Conservation (phyloP, 2,113 vertebrate species). For the Chinchilla lanigera region DNA sequence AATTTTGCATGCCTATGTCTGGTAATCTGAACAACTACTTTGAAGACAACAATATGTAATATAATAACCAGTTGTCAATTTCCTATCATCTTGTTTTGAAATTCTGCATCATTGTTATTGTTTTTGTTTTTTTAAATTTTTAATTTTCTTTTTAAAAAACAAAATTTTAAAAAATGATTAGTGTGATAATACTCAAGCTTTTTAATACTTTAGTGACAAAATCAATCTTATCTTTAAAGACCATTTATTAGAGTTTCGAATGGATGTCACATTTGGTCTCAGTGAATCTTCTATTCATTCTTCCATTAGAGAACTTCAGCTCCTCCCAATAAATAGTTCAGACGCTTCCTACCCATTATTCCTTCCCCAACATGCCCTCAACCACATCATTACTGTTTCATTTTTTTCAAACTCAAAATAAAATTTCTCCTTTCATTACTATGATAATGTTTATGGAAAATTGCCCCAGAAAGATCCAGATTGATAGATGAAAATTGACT, state of each 20-base stretch:
- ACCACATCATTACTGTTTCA: neutral
- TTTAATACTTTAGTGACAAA: constrained; percentile 43
- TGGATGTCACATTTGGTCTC: neutral
- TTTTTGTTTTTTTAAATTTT: too few species aligned
- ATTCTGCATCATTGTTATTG: too few species aligned
- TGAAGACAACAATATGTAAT: too few species aligned
- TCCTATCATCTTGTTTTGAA: too few species aligned
- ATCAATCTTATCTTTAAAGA: constrained; percentile 12
- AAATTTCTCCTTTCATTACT: neutral
- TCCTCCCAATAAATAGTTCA: neutral
- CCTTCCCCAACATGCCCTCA: neutral
- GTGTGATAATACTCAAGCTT: neutral
- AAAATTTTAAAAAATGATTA: constrained; percentile 31
- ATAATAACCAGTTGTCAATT: too few species aligned
- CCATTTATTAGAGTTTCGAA: neutral
- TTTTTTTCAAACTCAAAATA: neutral
- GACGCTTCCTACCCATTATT: neutral
- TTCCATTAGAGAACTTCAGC: neutral
- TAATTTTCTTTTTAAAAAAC: too few species aligned
- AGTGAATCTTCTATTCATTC: neutral
- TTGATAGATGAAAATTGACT: neutral
- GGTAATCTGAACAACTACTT: too few species aligned
- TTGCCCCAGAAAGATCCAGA: neutral
- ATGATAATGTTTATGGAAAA: neutral
- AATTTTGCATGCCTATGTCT: too few species aligned